Conservation (phyloP, 2,113 vertebrate species). For the Halichoeres trimaculatus region DNA sequence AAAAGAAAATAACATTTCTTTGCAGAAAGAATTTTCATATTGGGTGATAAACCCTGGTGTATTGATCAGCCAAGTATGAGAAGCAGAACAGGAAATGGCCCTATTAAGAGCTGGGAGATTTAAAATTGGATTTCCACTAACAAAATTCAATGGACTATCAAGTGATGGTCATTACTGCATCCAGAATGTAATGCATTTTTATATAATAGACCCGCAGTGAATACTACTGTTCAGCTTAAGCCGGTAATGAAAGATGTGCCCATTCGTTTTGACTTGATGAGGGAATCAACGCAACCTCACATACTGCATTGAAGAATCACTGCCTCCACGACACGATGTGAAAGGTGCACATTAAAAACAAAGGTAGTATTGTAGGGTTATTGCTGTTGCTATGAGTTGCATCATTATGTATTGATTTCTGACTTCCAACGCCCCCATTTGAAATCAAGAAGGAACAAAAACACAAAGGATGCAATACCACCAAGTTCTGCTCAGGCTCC, state of each 20-base stretch:
- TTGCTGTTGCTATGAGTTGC: not conserved
- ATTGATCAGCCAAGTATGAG: not conserved
- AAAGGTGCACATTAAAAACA: not conserved
- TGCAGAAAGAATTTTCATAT: not conserved
- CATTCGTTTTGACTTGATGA: not conserved
- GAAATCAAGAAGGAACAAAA: not conserved
- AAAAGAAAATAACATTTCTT: not conserved
- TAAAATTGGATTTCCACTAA: constrained; percentile 6
- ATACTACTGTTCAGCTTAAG: not conserved
- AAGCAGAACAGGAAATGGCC: not conserved
- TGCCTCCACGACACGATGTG: not conserved
- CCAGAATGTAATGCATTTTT: not conserved
- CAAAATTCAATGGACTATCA: not conserved
- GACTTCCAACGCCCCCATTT: not conserved
- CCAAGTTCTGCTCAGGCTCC: not conserved
- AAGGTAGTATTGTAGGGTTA: not conserved
- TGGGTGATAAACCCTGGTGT: not conserved
- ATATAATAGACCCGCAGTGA: not conserved
- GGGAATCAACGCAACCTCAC: not conserved
- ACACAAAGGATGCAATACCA: not conserved
- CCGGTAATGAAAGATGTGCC: not conserved
- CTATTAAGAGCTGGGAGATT: not conserved
- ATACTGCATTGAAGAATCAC: not conserved
- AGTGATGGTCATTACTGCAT: not conserved
- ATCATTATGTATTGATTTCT: not conserved